phyloP scores from a whole-genome alignment of 2,113 vertebrate genomes.

The Ramphastos sulfuratus region DNA sequence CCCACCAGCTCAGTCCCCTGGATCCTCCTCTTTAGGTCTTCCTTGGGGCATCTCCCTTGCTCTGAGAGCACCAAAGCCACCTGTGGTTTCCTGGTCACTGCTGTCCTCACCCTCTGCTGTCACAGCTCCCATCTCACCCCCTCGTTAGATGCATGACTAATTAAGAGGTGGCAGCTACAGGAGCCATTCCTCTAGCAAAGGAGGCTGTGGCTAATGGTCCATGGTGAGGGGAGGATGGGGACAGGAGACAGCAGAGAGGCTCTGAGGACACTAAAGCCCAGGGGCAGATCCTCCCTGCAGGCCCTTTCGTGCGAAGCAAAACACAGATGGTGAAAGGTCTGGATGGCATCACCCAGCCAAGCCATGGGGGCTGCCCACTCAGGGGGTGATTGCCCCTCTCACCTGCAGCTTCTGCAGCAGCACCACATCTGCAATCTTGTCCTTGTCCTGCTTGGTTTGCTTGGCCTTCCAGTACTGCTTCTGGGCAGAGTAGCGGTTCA shows the following conservation, averaged over 20 bases:
- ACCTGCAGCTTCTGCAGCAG: constrained; percentile 97
- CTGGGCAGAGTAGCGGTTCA: constrained; percentile 98
- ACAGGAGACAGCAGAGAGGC: not conserved
- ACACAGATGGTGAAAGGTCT: fast-evolving
- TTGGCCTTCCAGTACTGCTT: constrained; percentile 99
- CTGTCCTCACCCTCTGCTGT: not conserved
- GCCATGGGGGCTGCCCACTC: fast-evolving
- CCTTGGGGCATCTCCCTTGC: not conserved
- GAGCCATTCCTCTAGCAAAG: not conserved
- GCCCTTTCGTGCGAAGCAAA: not conserved
- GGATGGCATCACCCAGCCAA: not conserved
- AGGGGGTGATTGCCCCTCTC: not conserved
- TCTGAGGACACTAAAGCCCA: not conserved
- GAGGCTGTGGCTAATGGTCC: not conserved
- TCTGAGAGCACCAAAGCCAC: not conserved
- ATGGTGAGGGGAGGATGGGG: not conserved
- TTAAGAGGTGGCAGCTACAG: not conserved
- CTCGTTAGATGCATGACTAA: not conserved
- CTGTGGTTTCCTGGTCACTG: fast-evolving
- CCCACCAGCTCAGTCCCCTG: not conserved
- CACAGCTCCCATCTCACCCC: not conserved
- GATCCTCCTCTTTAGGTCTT: not conserved
- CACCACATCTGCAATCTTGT: constrained; percentile 92
- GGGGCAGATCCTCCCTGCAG: not conserved
- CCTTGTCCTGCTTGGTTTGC: constrained; percentile 97